These are phyloP conservation scores for Chondrilla cf. caribensis DNA, from an alignment of 37 sponge, comb jelly and placozoan species.

Conservation along the genomic window DNA sequence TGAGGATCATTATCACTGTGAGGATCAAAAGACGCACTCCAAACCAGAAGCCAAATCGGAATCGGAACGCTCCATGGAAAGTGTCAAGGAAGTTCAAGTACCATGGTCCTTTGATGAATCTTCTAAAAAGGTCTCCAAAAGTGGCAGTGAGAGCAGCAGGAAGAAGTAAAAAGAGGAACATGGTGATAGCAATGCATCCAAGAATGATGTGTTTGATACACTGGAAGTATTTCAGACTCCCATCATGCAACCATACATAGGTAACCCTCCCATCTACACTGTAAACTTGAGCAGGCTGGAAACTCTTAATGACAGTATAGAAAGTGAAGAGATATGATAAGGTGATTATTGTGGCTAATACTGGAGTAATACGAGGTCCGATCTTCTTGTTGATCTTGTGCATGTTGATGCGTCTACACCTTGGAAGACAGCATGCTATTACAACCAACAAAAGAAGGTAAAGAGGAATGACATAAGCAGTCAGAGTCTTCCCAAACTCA, in stretches of 20 bases:
- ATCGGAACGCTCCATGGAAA: neutral
- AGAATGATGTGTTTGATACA: constrained; percentile 17
- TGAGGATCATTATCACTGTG: neutral
- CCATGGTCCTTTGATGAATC: constrained; percentile 2
- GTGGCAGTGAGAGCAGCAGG: constrained; percentile 17
- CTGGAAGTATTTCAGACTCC: constrained; percentile 5
- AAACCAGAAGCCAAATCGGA: constrained; percentile 28
- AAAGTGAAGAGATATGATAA: constrained; percentile 17
- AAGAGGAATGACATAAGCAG: constrained; percentile 27
- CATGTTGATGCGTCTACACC: neutral
- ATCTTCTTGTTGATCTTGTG: neutral
- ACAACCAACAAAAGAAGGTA: constrained; percentile 26
- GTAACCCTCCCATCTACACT: neutral
- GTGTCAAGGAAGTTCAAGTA: constrained; percentile 17
- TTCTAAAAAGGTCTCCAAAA: neutral
- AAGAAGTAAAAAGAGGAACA: neutral
- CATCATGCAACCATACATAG: constrained; percentile 24
- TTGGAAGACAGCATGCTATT: constrained; percentile 3
- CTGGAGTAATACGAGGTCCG: constrained; percentile 26
- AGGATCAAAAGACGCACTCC: neutral
- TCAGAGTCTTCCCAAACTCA: constrained; percentile 13
- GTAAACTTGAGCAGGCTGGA: neutral
- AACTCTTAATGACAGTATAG: neutral
- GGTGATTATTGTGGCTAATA: constrained; percentile 25
- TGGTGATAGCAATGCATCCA: neutral